Base-by-base conservation (phyloP, 2,113 vertebrate genomes). In the Illadopsis cleaveri region DNA sequence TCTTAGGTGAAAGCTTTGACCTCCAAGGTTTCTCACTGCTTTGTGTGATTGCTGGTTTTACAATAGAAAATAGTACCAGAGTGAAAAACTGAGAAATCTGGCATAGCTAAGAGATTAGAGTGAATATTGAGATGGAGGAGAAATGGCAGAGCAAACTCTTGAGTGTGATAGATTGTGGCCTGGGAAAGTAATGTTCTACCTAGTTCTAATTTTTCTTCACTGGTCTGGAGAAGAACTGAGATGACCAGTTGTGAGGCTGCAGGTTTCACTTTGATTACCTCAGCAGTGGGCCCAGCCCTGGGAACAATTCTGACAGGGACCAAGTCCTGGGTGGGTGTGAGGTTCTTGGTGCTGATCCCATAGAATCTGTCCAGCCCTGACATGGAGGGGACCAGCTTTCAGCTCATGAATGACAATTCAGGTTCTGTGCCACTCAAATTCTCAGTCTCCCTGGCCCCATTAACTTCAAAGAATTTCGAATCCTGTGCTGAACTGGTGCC, bases 331-430 rank as follows among this genome's bases (percentile, higher is more conserved):
- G 11, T 45, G 44, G 30, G 12, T 82, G 27, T 3, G 1, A 79
- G 12, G 12, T 40, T 91, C 23, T 37, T 92, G 0, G 0, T 53
- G n/a, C 65, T 85, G 44, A 64, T 15, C 18, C 12, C 2, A 4
- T 51, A 5, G 3, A 61, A 61, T 23, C 18, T 70, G 14, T 37
- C 83, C 61, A 85, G 57, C 31, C 35, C 35, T 85, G 33, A 31
- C 1, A 9, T 2, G 47, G 28, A 65, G 14, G 2, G 40, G 24
- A 47, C 19, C 35, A 73, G 21, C 28, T 86, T 91, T 76, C 51
- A 50, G 38, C 51, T 69, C 2, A 4, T 37, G 54, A 86, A n/a
- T 35, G 33, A 11, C 38, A 83, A 18, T 58, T 54, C 23, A 35
- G 4, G 20, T 61, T 31, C 23, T 47, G 25, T 62, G 23, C 85